A percentile compares a stretch with the other conserved stretches of the same genome.
phyloP scores from a whole-genome alignment of 2,888 invertebrate genomes.

The Galeruca laticollis region DNA sequence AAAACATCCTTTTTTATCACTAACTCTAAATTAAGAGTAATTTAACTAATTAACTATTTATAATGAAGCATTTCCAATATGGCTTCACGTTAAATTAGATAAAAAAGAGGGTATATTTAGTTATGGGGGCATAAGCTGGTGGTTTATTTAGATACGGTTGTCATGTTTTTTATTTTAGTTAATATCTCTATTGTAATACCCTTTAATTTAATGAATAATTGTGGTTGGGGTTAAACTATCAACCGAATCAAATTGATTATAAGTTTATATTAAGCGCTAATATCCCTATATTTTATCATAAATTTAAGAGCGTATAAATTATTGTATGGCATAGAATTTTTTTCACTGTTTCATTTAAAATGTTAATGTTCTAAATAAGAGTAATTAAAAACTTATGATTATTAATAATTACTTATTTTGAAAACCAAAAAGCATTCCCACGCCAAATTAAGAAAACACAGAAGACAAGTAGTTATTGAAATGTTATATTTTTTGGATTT shows the following conservation, averaged over 20 bases:
- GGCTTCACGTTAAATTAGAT: not conserved
- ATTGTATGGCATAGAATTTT: too few species aligned
- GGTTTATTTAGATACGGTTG: slow-evolving; percentile 10
- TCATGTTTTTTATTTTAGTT: slow-evolving; percentile 12
- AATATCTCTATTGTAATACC: slow-evolving; percentile 2
- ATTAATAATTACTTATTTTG: too few species aligned
- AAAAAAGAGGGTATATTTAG: not conserved
- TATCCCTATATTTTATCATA: slow-evolving; percentile 1
- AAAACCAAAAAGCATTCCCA: too few species aligned
- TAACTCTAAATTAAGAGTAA: not conserved
- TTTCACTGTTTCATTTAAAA: too few species aligned
- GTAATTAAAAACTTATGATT: too few species aligned
- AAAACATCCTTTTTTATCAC: too few species aligned
- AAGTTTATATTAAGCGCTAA: not conserved
- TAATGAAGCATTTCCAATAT: not conserved
- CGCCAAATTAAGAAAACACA: too few species aligned
- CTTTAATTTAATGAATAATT: not conserved
- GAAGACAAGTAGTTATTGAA: too few species aligned
- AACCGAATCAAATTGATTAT: not conserved
- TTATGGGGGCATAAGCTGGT: not conserved
- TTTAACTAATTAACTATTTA: not conserved
- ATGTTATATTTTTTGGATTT: too few species aligned
- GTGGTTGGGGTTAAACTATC: not conserved
- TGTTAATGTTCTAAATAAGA: too few species aligned
- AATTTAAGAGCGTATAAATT: not conserved